Percentiles rank a stretch among this genome's conserved stretches.
phyloP scores from a whole-genome alignment of 2,888 invertebrate species.

The Cheilosia scutellata region DNA sequence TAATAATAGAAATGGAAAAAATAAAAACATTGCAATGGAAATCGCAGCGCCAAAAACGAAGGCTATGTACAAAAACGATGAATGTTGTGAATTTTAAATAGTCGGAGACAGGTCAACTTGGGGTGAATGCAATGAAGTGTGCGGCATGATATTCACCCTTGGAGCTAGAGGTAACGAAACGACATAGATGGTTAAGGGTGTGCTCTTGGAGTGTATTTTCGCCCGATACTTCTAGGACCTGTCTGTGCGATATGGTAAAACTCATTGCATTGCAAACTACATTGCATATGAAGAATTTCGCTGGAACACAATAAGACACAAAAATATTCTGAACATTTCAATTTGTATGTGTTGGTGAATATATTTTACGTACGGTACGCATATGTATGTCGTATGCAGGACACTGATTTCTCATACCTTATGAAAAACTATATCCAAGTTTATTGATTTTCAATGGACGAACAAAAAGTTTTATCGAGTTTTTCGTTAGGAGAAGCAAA shows the following conservation, averaged over 20 bases:
- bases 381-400: too few relatives aligned
- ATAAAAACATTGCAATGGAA: conserved; percentile 45
- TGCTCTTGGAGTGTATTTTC: conserved; percentile 45
- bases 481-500: too few relatives aligned
- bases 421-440: too few relatives aligned
- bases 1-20: conserved; percentile 57
- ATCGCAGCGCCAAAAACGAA: conserved; percentile 54
- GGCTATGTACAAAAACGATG: conserved; percentile 30
- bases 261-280: too few relatives aligned
- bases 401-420: too few relatives aligned
- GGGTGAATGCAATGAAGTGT: conserved; percentile 69
- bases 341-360: too few relatives aligned
- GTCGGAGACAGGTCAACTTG: conserved; percentile 67
- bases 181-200: conserved; percentile 58
- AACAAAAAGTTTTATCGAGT: too few relatives aligned
- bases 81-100: conserved; percentile 48
- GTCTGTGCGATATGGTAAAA: conserved; percentile 37
- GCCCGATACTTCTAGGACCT: conserved; percentile 23
- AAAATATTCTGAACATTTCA: too few relatives aligned
- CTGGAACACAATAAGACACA: too few relatives aligned
- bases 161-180: conserved; percentile 17
- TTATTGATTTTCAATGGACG: too few relatives aligned
- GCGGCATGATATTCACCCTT: conserved; percentile 54
- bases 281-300: conserved; percentile 47
- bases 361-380: too few relatives aligned